Percentiles rank a stretch among this genome's conserved stretches.
Evolutionary conservation across 2,888 invertebrate genomes (phyloP).

Genomic region (Leptothorax acervorum): DNA sequence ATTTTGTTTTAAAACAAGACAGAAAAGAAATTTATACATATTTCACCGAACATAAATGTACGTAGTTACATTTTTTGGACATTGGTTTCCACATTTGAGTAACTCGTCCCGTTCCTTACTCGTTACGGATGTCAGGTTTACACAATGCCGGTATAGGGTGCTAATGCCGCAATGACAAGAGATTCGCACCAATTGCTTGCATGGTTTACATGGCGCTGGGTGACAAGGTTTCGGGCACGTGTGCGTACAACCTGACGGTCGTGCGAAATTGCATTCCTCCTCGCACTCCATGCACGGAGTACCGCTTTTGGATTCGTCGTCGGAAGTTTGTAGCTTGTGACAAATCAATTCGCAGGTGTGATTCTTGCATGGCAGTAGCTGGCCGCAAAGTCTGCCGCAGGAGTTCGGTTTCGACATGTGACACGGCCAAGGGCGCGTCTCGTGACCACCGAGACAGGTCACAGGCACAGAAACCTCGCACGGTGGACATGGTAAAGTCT

Average conservation of each 20-base stretch:
- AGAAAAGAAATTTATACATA: neutral
- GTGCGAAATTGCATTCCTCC: conserved; percentile 88
- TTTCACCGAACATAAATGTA: neutral
- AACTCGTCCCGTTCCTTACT: conserved; percentile 84
- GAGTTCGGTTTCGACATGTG: conserved; percentile 90
- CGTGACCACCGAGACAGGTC: conserved; percentile 91
- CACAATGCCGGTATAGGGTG: conserved; percentile 91
- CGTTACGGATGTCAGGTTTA: conserved; percentile 88
- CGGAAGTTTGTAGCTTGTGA: conserved; percentile 88
- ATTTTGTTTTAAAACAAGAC: neutral
- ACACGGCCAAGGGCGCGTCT: conserved; percentile 90
- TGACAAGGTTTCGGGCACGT: conserved; percentile 91
- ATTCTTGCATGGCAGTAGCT: conserved; percentile 91
- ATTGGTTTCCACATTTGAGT: conserved; percentile 92
- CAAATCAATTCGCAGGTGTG: conserved; percentile 92
- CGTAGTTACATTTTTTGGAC: conserved; percentile 90
- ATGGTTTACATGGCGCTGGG: conserved; percentile 91
- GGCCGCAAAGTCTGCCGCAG: conserved; percentile 93
- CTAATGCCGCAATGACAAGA: conserved; percentile 94
- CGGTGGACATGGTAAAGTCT: conserved; percentile 89
- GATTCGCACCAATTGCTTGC: conserved; percentile 89
- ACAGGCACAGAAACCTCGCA: conserved; percentile 90
- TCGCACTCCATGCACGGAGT: conserved; percentile 87
- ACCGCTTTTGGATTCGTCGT: conserved; percentile 49
- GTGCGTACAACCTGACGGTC: conserved; percentile 92